Conservation (phyloP, 2,888 invertebrate species). For the Leucania comma region DNA sequence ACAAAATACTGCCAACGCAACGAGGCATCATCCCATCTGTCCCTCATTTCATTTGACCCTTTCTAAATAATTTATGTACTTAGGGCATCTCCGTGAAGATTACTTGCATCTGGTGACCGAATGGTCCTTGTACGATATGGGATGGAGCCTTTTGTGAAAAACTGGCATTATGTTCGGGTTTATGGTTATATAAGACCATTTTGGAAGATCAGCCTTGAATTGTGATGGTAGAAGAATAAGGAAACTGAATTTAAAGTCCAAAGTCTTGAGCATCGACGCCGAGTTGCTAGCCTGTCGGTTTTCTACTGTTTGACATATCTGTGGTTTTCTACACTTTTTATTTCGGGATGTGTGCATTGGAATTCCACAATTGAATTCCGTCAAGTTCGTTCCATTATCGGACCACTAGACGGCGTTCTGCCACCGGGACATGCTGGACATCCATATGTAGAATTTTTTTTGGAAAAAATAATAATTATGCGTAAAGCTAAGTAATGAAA, state of each 20-base stretch:
- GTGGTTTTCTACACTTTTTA: too few species aligned
- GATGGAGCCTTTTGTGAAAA: conserved; percentile 40
- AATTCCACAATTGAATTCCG: too few species aligned
- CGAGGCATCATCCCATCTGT: conserved; percentile 17
- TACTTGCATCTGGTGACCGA: conserved; percentile 56
- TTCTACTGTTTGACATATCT: too few species aligned
- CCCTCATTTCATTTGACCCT: conserved; percentile 43
- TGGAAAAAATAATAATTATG: too few species aligned
- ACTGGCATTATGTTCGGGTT: conserved; percentile 10
- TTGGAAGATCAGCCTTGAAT: not conserved
- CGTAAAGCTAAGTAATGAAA: too few species aligned
- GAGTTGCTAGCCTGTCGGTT: too few species aligned
- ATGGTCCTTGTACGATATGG: conserved; percentile 17
- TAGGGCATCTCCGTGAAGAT: conserved; percentile 35
- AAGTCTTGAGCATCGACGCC: too few species aligned
- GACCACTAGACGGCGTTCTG: too few species aligned
- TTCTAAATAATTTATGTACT: conserved; percentile 51
- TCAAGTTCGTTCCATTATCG: too few species aligned
- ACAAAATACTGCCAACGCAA: not conserved
- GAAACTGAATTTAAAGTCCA: not conserved
- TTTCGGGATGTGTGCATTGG: too few species aligned
- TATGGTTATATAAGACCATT: not conserved
- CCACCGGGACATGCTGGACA: too few species aligned
- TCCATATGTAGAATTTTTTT: too few species aligned
- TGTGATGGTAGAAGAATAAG: not conserved